A percentile compares a stretch with the other conserved stretches of the same genome.
Conservation (phyloP, 2,797 vertebrate species). For the Enoplosus armatus region DNA sequence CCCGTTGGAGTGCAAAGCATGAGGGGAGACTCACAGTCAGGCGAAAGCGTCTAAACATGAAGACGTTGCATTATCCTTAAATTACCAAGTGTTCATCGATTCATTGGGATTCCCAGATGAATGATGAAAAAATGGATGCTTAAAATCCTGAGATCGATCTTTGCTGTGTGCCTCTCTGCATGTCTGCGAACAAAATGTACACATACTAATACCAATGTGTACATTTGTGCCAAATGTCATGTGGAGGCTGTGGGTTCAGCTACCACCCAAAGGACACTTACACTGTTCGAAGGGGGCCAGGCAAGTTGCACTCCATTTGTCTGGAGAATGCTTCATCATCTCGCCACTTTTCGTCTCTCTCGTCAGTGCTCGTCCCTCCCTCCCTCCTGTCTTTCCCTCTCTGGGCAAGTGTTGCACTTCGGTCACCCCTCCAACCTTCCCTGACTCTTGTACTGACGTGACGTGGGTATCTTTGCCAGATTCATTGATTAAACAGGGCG, state of each 20-base stretch:
- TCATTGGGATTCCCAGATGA: not conserved
- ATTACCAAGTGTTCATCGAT: not conserved
- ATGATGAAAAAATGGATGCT: too few relatives aligned
- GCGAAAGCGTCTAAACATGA: not conserved
- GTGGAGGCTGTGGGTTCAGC: not conserved
- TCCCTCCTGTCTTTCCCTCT: not conserved
- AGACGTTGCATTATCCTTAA: not conserved
- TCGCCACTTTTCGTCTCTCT: conserved; percentile 12
- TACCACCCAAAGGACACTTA: not conserved
- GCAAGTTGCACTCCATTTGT: conserved; percentile 26
- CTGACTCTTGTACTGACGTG: conserved; percentile 56
- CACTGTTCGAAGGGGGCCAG: not conserved
- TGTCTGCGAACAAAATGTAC: too few relatives aligned
- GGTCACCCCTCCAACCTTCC: conserved; percentile 36
- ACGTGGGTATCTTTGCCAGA: conserved; percentile 44
- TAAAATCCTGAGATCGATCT: too few relatives aligned
- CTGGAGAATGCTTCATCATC: conserved; percentile 27
- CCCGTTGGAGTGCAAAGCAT: conserved; percentile 16
- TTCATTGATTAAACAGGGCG: conserved; percentile 64
- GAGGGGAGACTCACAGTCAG: not conserved
- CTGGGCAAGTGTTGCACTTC: conserved; percentile 9
- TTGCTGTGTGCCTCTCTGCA: too few relatives aligned
- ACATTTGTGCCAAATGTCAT: too few relatives aligned
- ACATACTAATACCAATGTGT: too few relatives aligned
- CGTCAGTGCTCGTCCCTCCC: not conserved